A percentile compares a stretch with the other conserved stretches of the same genome.
Evolutionary conservation across 2,888 invertebrate species (phyloP).

Genomic region (Sarcophaga carnaria): DNA sequence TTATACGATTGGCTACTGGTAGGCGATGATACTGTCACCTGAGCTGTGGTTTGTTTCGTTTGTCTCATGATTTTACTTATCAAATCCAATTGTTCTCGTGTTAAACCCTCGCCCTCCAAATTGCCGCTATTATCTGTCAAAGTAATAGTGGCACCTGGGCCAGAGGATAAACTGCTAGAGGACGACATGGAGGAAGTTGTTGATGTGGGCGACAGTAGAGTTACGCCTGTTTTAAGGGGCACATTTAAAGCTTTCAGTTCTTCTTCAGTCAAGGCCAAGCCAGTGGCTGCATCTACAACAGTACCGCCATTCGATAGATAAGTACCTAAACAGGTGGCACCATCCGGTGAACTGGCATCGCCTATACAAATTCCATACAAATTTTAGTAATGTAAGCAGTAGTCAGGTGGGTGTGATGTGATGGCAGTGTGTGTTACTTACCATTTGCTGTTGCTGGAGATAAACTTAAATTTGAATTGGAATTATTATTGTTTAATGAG

Average conservation of each 20-base stretch:
- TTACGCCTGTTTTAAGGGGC: slow-evolving; percentile 75
- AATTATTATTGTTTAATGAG: slow-evolving; percentile 77
- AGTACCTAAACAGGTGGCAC: slow-evolving; percentile 84
- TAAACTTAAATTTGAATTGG: slow-evolving; percentile 79
- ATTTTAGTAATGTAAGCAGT: no score
- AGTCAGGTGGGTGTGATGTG: no score
- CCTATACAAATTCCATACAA: slow-evolving; percentile 75
- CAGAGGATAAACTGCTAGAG: slow-evolving; percentile 76
- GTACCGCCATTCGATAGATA: slow-evolving; percentile 81
- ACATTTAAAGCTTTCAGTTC: slow-evolving; percentile 83
- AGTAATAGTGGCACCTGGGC: slow-evolving; percentile 76
- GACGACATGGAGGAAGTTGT: slow-evolving; percentile 75
- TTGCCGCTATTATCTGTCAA: slow-evolving; percentile 79
- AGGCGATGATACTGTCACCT: slow-evolving; percentile 80
- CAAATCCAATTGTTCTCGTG: slow-evolving; percentile 88
- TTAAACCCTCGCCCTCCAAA: slow-evolving; percentile 86
- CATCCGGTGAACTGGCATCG: slow-evolving; percentile 85
- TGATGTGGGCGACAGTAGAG: slow-evolving; percentile 75
- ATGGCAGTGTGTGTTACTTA: slow-evolving; percentile 57
- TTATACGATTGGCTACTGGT: slow-evolving; percentile 80
- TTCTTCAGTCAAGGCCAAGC: slow-evolving; percentile 77
- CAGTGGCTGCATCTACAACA: slow-evolving; percentile 79
- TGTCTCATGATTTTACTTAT: slow-evolving; percentile 91
- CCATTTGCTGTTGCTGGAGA: slow-evolving; percentile 82
- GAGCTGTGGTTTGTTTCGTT: slow-evolving; percentile 85